These are phyloP conservation scores for Beris chalybata DNA, from an alignment of 2,888 invertebrate genomes.

Conservation along the genomic window DNA sequence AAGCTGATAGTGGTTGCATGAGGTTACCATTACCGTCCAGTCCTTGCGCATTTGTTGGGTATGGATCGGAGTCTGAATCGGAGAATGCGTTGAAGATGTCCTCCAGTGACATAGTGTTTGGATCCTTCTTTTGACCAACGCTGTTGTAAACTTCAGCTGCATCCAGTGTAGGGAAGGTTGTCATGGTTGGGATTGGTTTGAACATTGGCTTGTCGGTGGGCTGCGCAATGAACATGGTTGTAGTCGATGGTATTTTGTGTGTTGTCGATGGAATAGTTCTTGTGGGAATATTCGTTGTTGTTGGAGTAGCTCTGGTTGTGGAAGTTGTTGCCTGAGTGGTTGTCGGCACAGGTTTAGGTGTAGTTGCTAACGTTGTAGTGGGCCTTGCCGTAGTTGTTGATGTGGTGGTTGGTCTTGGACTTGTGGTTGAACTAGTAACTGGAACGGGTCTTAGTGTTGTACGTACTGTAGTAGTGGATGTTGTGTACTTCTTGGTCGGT, in stretches of 20 bases:
- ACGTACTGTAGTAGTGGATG: slow-evolving; percentile 9
- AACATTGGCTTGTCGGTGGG: slow-evolving; percentile 33
- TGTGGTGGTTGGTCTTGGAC: slow-evolving; percentile 36
- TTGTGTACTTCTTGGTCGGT: slow-evolving; percentile 31
- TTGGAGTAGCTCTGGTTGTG: slow-evolving; percentile 38
- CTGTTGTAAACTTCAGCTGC: slow-evolving; percentile 39
- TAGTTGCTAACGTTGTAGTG: slow-evolving; percentile 31
- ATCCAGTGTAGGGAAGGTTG: slow-evolving; percentile 23
- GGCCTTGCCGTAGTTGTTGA: slow-evolving; percentile 31
- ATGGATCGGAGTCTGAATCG: slow-evolving; percentile 44
- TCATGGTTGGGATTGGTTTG: neutral
- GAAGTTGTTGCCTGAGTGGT: slow-evolving; percentile 36
- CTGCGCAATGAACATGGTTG: neutral
- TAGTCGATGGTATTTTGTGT: slow-evolving; percentile 35
- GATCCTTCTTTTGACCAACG: slow-evolving; percentile 41
- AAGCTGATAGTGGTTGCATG: slow-evolving; percentile 50
- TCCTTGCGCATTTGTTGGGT: slow-evolving; percentile 46
- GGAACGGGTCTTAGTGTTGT: slow-evolving; percentile 46
- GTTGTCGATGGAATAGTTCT: slow-evolving; percentile 39
- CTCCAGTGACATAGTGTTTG: slow-evolving; percentile 50
- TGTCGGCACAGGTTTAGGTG: slow-evolving; percentile 30
- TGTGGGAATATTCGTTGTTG: slow-evolving; percentile 29
- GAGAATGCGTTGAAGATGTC: slow-evolving; percentile 54
- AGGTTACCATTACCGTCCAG: slow-evolving; percentile 52
- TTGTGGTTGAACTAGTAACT: slow-evolving; percentile 42